Base-by-base conservation (phyloP, 2,888 invertebrate species). In the Sycophila texana region DNA sequence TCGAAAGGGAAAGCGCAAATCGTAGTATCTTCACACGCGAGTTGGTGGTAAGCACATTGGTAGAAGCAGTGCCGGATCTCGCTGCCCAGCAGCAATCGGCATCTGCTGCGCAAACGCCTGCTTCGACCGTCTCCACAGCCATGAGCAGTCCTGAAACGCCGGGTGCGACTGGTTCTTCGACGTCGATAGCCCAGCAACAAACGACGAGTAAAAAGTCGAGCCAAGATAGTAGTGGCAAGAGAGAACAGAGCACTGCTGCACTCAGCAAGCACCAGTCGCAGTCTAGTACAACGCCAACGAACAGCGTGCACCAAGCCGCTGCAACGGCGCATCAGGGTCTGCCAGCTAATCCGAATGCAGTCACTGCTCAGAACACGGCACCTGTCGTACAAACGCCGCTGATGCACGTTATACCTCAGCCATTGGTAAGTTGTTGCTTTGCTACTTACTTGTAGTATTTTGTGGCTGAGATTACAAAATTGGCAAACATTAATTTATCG, bases 391-490 rank as follows among this genome's bases (percentile, higher is more conserved):
- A 88, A 84, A 89, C 89, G 80, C 82, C 89, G 80, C 82, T 90
- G 84, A 89, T 89, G 88, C 90, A 90, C 84, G 90, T 90, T 68
- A 86, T 89, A 88, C 90, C 90, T 83, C 90, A 89, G 84, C 87
- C 90, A 85, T 82, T 90, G 90, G 90, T 90, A 79, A 87, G 88
- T 85, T n/a, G 26, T 18, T 39, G 68, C 68, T 68, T 68, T 22
- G 14, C 26, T 10, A n/a, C 49, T 7, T 71, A 58, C 22, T 22
- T 18, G 12, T 26, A 66, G 10, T 47, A 30, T 57, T 18, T 49
- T 51, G 16, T 74, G 58, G 58, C 39, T 12, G n/a, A 26, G n/a
- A 63, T 51, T 53, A 5, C 26, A 53, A 20, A 53, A 68, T 39
- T 39, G 39, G 39, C 39, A 39, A 10, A 10, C 10, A 39, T 39